Evolutionary conservation across 2,797 vertebrate genomes (phyloP).

Genomic region (Acanthurus lineatus): DNA sequence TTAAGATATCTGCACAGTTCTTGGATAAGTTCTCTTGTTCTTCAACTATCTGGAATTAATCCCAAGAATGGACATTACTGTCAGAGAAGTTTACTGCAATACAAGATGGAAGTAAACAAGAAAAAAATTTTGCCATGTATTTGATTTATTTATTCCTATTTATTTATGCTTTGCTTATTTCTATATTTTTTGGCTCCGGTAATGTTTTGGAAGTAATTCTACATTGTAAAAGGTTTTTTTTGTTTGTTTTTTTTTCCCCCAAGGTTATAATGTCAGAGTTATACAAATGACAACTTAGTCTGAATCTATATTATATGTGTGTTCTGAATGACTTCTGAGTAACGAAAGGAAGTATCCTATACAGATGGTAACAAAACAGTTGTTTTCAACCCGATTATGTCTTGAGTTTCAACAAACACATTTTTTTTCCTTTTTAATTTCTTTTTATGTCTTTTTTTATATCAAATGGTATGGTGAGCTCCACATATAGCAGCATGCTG

Average conservation of each 20-base stretch:
- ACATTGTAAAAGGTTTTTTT: no score
- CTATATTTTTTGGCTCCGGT: no score
- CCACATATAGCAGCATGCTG: slow-evolving; percentile 49
- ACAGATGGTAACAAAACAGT: neutral
- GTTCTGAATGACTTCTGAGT: neutral
- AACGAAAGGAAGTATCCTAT: neutral
- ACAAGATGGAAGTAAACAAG: neutral
- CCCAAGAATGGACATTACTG: neutral
- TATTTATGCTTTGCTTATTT: no score
- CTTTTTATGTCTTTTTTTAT: neutral
- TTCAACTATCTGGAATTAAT: neutral
- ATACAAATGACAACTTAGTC: no score
- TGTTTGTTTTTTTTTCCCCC: no score
- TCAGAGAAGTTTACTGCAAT: neutral
- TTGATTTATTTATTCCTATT: no score
- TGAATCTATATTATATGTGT: no score
- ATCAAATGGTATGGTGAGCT: slow-evolving; percentile 37
- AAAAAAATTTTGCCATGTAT: neutral
- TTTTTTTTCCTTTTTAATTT: neutral
- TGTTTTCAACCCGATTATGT: slow-evolving; percentile 28
- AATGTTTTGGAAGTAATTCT: no score
- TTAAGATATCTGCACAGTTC: neutral
- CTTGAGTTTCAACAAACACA: slow-evolving; percentile 14
- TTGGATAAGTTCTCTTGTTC: neutral
- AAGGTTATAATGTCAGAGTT: no score